phyloP scores from a whole-genome alignment of 2,797 vertebrate genomes.

The Aplochiton taeniatus region DNA sequence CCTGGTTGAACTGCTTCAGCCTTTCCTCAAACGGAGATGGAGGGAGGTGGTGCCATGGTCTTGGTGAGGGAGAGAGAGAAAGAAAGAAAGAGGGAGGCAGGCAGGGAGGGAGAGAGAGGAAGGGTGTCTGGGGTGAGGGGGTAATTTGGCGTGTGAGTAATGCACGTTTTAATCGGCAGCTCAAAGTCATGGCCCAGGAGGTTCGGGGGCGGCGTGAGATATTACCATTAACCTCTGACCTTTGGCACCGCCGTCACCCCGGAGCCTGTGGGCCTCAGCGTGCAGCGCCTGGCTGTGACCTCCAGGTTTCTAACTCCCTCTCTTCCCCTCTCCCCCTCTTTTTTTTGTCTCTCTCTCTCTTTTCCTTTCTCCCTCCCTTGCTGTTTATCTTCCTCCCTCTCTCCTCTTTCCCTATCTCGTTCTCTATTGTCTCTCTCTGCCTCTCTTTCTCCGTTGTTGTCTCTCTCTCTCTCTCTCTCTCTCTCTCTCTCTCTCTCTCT shows the following conservation, averaged over 20 bases:
- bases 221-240: conserved; percentile 72
- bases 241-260: conserved; percentile 55
- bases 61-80: conserved; percentile 44
- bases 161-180: conserved; percentile 67
- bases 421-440: not conserved
- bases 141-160: conserved; percentile 79
- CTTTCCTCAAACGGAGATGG: conserved; percentile 47
- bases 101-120: not conserved
- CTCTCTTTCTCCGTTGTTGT: conserved; percentile 26
- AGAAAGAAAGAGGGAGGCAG: too few species aligned
- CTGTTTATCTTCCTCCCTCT: conserved; percentile 20
- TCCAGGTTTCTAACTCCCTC: conserved; percentile 28
- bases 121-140: conserved; percentile 38
- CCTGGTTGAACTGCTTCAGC: conserved; percentile 69
- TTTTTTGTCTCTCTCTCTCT: not conserved
- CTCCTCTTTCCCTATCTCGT: too few species aligned
- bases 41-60: conserved; percentile 49
- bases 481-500: conserved; percentile 19
- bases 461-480: conserved; percentile 1
- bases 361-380: not conserved
- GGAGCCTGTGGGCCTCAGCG: conserved; percentile 61
- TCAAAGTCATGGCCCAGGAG: conserved; percentile 69
- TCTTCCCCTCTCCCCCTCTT: not conserved
- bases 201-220: conserved; percentile 59
- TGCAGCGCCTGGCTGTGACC: conserved; percentile 49